Evolutionary conservation across 2,888 invertebrate genomes (phyloP).

Genomic region (Drosophila histrio): DNA sequence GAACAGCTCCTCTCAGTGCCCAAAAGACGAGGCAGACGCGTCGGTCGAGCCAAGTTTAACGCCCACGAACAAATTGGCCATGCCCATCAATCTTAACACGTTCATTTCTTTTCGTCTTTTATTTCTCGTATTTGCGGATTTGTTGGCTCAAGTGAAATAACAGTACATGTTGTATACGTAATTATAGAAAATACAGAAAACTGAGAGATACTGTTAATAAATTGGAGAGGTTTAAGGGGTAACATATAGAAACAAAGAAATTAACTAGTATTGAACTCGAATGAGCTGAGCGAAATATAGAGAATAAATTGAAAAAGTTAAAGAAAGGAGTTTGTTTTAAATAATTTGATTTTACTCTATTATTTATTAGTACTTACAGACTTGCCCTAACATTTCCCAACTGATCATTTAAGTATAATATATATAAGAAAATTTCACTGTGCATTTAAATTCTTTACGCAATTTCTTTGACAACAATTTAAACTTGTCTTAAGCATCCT

Average conservation of each 20-base stretch:
- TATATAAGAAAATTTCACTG: no score
- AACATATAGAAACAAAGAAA: neutral
- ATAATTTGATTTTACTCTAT: no score
- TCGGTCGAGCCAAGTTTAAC: conserved; percentile 51
- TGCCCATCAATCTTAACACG: conserved; percentile 67
- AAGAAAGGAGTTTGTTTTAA: no score
- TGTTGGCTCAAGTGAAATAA: neutral
- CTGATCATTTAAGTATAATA: no score
- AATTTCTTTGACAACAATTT: no score
- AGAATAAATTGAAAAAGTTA: no score
- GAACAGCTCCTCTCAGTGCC: neutral
- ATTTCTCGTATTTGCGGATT: neutral
- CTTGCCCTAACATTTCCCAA: no score
- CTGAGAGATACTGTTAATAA: neutral
- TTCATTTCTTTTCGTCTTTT: conserved; percentile 35
- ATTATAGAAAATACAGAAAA: neutral
- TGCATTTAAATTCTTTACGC: no score
- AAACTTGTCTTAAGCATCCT: no score
- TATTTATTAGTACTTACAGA: no score
- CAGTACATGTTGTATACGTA: conserved; percentile 6
- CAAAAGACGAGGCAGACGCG: neutral
- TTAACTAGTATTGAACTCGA: neutral
- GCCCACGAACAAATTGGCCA: conserved; percentile 55
- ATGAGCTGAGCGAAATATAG: neutral
- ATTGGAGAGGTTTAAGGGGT: neutral